A percentile compares a stretch with the other conserved stretches of the same genome.
phyloP scores from a whole-genome alignment of 2,888 invertebrate genomes.

The Matsumyia berberina region DNA sequence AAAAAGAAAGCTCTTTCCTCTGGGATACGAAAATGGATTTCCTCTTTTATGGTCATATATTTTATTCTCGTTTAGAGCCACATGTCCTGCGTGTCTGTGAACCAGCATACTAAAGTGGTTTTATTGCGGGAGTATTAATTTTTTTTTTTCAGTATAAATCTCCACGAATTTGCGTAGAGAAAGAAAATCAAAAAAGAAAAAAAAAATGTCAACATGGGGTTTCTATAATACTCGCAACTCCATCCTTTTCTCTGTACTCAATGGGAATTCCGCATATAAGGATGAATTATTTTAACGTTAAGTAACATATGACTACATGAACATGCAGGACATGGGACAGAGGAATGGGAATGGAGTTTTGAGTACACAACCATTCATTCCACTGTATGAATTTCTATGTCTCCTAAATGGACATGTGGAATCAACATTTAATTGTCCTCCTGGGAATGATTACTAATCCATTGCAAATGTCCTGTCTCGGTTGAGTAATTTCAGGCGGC shows the following conservation, averaged over 20 bases:
- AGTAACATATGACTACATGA: neutral
- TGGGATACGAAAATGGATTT: neutral
- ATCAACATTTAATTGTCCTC: conserved; percentile 49
- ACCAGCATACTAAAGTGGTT: neutral
- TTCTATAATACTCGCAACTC: neutral
- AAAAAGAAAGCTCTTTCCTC: neutral
- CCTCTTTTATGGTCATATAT: neutral
- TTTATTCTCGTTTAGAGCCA: neutral
- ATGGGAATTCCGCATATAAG: neutral
- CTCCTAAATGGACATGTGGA: conserved; percentile 33
- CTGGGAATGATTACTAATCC: conserved; percentile 47
- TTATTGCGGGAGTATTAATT: neutral
- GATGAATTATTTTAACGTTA: conserved; percentile 6
- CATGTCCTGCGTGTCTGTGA: neutral
- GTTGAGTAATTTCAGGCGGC: conserved; percentile 20
- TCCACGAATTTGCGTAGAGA: conserved; percentile 9
- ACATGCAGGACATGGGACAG: neutral
- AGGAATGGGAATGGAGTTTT: neutral
- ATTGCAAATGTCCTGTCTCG: conserved; percentile 41
- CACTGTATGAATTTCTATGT: conserved; percentile 1
- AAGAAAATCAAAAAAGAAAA: neutral
- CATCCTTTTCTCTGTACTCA: neutral
- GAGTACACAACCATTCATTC: neutral
- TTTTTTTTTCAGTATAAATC: neutral
- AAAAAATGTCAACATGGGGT: conserved; percentile 10